phyloP scores from a whole-genome alignment of 2,113 vertebrate genomes.

The Channa maculata region DNA sequence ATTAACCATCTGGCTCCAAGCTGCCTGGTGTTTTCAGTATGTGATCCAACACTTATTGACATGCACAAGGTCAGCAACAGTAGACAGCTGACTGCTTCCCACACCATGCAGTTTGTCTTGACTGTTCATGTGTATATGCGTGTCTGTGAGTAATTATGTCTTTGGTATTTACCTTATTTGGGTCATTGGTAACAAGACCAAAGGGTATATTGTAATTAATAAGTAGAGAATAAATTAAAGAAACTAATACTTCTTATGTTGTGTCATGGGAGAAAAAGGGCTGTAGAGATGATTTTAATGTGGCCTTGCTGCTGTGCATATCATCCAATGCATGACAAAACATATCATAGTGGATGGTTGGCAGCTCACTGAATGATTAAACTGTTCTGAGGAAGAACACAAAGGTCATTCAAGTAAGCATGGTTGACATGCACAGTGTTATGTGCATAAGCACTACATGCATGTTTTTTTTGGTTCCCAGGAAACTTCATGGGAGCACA shows the following conservation, averaged over 20 bases:
- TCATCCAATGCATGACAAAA: background rate
- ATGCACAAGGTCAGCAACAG: slow-evolving; percentile 56
- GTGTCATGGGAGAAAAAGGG: too few relatives aligned
- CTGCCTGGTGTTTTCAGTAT: slow-evolving; percentile 18
- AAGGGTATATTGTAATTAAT: background rate
- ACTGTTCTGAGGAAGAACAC: background rate
- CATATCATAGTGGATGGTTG: background rate
- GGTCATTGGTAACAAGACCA: background rate
- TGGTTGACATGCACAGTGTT: background rate
- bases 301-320: background rate
- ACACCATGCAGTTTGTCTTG: slow-evolving; percentile 20
- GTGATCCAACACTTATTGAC: slow-evolving; percentile 57
- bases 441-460: too few relatives aligned
- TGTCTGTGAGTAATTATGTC: background rate
- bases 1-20: slow-evolving; percentile 52
- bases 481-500: slow-evolving; percentile 1
- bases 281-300: too few relatives aligned
- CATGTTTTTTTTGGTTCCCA: background rate
- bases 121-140: background rate
- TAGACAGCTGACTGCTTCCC: slow-evolving; percentile 71
- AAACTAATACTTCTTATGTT: background rate
- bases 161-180: background rate
- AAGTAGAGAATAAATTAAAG: background rate
- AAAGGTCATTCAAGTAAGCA: background rate
- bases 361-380: background rate